Evolutionary conservation across 2,888 invertebrate species (phyloP).

Genomic region (Protophormia terraenovae): DNA sequence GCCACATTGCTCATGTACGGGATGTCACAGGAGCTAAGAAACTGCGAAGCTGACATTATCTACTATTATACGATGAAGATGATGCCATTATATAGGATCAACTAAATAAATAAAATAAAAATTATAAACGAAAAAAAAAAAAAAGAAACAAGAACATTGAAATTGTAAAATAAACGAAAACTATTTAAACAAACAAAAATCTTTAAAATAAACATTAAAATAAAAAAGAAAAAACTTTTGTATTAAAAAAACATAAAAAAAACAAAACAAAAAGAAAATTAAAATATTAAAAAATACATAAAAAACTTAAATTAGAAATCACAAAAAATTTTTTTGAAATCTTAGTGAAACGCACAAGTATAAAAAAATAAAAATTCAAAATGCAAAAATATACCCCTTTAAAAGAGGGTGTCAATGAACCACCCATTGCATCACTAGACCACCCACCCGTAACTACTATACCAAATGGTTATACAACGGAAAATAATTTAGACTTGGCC

Average conservation of each 20-base stretch:
- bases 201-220: not conserved
- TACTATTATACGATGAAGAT: slow-evolving; percentile 59
- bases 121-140: not conserved
- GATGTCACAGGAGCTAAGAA: slow-evolving; percentile 62
- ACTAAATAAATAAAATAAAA: slow-evolving; percentile 14
- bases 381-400: slow-evolving; percentile 63
- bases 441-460: not conserved
- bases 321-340: slow-evolving; percentile 20
- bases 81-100: slow-evolving; percentile 60
- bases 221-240: slow-evolving; percentile 27
- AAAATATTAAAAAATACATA: not conserved
- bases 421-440: not conserved
- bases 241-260: slow-evolving; percentile 4
- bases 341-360: slow-evolving; percentile 33
- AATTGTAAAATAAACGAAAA: slow-evolving; percentile 31
- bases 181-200: slow-evolving; percentile 4
- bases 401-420: slow-evolving; percentile 44
- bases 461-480: slow-evolving; percentile 41
- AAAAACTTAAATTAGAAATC: not conserved
- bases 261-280: not conserved
- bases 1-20: slow-evolving; percentile 61
- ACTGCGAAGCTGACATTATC: slow-evolving; percentile 71
- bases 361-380: slow-evolving; percentile 37
- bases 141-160: slow-evolving; percentile 43
- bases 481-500: slow-evolving; percentile 14